These are phyloP conservation scores for Orbicella faveolata DNA, from an alignment of 64 coral and sea anemone genomes.

Conservation along the genomic window DNA sequence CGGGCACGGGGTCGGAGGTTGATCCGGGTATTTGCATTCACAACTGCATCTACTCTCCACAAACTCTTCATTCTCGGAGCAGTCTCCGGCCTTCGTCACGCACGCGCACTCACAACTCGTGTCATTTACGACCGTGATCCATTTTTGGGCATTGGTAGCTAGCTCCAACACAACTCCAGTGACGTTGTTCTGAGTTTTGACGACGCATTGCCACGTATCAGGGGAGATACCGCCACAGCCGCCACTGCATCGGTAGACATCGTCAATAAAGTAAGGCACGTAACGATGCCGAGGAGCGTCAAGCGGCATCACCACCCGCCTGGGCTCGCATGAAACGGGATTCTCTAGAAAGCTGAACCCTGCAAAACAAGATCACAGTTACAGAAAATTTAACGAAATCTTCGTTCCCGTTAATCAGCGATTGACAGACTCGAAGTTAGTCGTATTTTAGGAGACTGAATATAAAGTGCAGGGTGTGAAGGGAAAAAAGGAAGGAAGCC, in stretches of 20 bases:
- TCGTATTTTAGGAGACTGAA: too few species aligned
- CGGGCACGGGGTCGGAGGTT: neutral
- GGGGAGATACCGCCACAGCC: slow-evolving; percentile 27
- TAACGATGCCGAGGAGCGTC: slow-evolving; percentile 36
- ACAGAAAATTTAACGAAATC: neutral
- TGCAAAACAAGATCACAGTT: neutral
- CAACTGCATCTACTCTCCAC: neutral
- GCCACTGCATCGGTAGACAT: slow-evolving; percentile 49
- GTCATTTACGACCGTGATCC: slow-evolving; percentile 14
- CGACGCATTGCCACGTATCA: slow-evolving; percentile 5
- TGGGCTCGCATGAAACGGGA: neutral
- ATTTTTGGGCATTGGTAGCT: neutral
- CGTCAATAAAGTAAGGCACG: slow-evolving; percentile 42
- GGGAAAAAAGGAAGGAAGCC: too few species aligned
- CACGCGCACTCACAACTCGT: slow-evolving; percentile 44
- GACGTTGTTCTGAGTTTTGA: neutral
- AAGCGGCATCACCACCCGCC: slow-evolving; percentile 24
- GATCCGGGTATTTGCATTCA: slow-evolving; percentile 4
- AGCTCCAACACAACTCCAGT: slow-evolving; percentile 20
- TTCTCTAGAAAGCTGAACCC: neutral
- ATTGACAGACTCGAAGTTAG: too few species aligned
- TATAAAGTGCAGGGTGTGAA: too few species aligned
- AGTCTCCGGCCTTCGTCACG: slow-evolving; percentile 3
- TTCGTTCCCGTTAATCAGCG: too few species aligned
- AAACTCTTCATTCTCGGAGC: slow-evolving; percentile 24